phyloP scores from a whole-genome alignment of 2,113 vertebrate species.

The Nesoenas mayeri region DNA sequence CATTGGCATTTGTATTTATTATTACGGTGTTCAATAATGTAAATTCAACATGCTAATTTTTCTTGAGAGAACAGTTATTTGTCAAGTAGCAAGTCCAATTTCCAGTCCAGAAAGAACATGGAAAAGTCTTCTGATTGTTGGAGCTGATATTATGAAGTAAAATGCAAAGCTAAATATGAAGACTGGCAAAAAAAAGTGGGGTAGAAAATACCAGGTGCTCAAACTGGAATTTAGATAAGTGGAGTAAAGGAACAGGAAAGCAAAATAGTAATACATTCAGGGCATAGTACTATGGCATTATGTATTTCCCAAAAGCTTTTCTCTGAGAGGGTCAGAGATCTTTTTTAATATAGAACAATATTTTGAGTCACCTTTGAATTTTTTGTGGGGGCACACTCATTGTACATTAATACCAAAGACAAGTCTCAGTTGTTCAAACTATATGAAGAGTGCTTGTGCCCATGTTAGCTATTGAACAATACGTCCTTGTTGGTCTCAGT shows the following conservation, averaged over 20 bases:
- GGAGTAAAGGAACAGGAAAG: neutral
- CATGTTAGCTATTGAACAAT: neutral
- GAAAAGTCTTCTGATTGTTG: neutral
- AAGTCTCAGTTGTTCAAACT: neutral
- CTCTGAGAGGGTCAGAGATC: neutral
- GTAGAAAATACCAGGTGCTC: neutral
- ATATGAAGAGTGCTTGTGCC: neutral
- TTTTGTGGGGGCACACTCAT: neutral
- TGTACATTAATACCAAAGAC: neutral
- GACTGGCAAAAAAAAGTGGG: neutral
- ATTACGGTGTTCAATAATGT: neutral
- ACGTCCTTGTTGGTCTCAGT: rapidly evolving
- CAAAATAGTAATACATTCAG: neutral
- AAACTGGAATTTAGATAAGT: neutral
- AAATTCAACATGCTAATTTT: neutral
- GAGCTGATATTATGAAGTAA: neutral
- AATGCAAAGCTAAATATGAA: neutral
- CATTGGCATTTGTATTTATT: neutral
- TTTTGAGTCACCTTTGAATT: neutral
- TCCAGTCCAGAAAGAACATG: neutral
- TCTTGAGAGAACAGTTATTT: neutral
- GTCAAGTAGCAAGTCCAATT: neutral
- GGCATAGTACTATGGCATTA: neutral
- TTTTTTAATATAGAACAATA: neutral
- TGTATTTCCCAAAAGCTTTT: rapidly evolving